Conservation (phyloP, 2,113 vertebrate species). For the Myiagra hebetior region DNA sequence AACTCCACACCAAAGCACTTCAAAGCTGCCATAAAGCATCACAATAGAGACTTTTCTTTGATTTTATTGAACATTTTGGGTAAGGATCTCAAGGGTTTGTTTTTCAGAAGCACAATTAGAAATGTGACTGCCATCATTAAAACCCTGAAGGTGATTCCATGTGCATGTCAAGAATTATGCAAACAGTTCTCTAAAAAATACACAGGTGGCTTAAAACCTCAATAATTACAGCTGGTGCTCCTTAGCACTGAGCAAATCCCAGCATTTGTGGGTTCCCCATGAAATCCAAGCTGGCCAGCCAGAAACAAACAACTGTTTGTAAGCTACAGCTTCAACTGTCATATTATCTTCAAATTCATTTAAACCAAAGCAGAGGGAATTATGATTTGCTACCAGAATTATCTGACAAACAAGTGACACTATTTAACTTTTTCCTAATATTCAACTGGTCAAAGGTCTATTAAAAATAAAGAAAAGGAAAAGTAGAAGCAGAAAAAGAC, state of each 20-base stretch:
- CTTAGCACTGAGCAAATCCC: neutral
- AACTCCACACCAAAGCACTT: neutral
- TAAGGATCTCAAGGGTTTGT: neutral
- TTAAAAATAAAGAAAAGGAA: neutral
- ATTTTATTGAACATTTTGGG: neutral
- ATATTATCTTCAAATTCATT: neutral
- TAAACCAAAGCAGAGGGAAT: neutral
- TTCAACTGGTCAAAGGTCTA: neutral
- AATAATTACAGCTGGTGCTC: neutral
- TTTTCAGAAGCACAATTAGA: neutral
- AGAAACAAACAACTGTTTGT: neutral
- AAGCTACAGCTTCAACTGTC: neutral
- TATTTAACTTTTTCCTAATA: neutral
- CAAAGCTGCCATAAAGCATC: neutral
- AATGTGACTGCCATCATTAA: neutral
- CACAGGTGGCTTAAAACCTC: neutral
- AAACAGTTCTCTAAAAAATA: neutral
- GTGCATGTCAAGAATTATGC: neutral
- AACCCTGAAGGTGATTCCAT: neutral
- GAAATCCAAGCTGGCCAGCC: neutral
- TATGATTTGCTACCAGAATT: neutral
- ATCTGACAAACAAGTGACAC: neutral
- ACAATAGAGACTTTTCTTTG: neutral
- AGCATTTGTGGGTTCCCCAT: neutral
- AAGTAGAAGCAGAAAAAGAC: neutral